Base-by-base conservation (phyloP, 2,113 vertebrate species). In the Tenebrosternarchus preto region DNA sequence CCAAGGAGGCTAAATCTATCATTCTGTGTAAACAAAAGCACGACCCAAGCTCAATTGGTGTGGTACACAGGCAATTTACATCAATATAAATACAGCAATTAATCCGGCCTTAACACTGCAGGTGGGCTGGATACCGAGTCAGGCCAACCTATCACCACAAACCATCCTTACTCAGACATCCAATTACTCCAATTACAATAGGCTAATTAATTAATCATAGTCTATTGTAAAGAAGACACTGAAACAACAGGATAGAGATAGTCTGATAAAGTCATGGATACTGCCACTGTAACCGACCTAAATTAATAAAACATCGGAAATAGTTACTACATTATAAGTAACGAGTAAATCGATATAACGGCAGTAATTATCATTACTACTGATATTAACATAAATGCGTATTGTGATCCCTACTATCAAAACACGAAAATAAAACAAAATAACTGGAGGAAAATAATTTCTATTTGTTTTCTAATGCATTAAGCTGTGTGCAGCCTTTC, bases 1-100 rank as follows among this genome's bases (percentile, higher is more conserved):
- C 31, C 9, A 64, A 22, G 33, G 66, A 33, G 57, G 64, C 19
- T 77, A 33, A 67, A 53, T 53, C 60, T 36, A 43, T 67, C 27
- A 73, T 46, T 5, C 60, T 5, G 17, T 60, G 61, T 75, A 73
- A 69, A 70, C 12, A 79, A 59, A 72, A 80, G 53, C 25, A 22
- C 7, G 39, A 27, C 25, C 29, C 29, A 60, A 64, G 66, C 39
- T 15, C 73, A 39, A 43, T 69, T 76, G 43, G 57, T 71, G 29
- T 76, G 75, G 71, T 83, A 82, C 78, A 83, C 64, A 64, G 86
- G 90, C 2, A 56, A 85, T 84, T 81, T 75, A 80, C 87, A 91
- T 93, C 84, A 89, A 92, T 91, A 92, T 92, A 90, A 88, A 91
- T 86, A 77, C 46, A 80, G 77, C 80, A 85, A 82, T 84, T 84